These are phyloP conservation scores for Sebastes melanostomus DNA, from an alignment of 2,797 vertebrate genomes.

Conservation along the genomic window DNA sequence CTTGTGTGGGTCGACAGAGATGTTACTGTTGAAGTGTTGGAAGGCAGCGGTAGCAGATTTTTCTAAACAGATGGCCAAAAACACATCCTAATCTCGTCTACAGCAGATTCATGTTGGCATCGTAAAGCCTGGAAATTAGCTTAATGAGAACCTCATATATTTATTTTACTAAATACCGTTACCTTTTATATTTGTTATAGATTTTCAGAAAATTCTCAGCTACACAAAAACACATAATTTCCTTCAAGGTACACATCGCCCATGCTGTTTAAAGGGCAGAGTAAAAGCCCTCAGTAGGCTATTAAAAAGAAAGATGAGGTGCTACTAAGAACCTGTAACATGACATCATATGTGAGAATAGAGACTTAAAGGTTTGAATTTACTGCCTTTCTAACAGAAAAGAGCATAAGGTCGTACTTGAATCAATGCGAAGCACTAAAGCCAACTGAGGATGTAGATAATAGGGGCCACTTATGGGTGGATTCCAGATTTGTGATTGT, in stretches of 20 bases:
- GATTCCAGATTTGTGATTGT: neutral
- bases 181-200: neutral
- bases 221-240: neutral
- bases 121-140: slow-evolving; percentile 25
- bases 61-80: slow-evolving; percentile 32
- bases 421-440: neutral
- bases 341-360: slow-evolving; percentile 27
- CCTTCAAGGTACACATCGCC: neutral
- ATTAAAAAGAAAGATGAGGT: slow-evolving; percentile 21
- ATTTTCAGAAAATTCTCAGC: neutral
- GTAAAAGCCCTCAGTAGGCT: neutral
- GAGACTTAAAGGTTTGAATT: neutral
- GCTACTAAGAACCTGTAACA: neutral
- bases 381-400: neutral
- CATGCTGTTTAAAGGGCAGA: neutral
- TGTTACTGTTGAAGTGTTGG: slow-evolving; percentile 36
- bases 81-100: slow-evolving; percentile 5
- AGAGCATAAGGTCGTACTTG: neutral
- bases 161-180: neutral
- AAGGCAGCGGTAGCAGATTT: slow-evolving; percentile 30
- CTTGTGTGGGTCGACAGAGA: slow-evolving; percentile 46
- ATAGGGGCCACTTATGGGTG: neutral
- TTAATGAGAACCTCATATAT: neutral
- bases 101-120: slow-evolving; percentile 13
- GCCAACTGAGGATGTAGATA: neutral